Base-by-base conservation (phyloP, 2,888 invertebrate genomes). In the Apomyelois bistriatella region DNA sequence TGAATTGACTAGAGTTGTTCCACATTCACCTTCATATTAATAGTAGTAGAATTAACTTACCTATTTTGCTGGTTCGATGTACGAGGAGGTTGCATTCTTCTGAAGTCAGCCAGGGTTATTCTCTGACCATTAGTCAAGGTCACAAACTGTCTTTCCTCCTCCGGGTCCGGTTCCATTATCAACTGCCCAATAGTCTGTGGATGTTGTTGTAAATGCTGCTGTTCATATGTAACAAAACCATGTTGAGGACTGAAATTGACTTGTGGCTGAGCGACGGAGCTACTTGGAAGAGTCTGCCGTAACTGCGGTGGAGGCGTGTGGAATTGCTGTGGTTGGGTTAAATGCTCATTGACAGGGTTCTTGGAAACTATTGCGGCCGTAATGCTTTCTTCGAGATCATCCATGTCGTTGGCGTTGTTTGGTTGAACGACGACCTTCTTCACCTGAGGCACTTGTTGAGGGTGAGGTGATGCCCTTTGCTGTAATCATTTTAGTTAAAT, bases 321-420 rank as follows among this genome's bases (percentile, higher is more conserved):
- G 59, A 74, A 85, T 52, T 83, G 84, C 53, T 78, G 83, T 0
- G 79, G 72, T 6, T 65, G 60, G 41, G 58, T 73, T 46, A 74
- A 62, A 43, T 62, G 71, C 8, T 86, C 85, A 16, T 60, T 75
- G 1, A 81, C 77, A 0, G 81, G 74, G 58, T 81, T 80, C 57
- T 89, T 90, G 40, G 81, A 82, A 12, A 91, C 74, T 58, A 91
- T 89, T 1, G 91, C 91, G 3, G 91, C 91, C 7, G 90, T 87
- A 55, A 91, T 91, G 59, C 91, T 91, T 38, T 91, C 90, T 65
- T 91, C 91, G 28, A 91, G 76, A 66, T 91, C 91, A 54, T 90
- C 91, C 84, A 90, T 84, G 53, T 90, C 91, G 52, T 78, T 86
- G 0, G 90, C 85, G 56, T 86, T 87, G 58, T 87, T 89, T 1